A percentile compares a stretch with the other conserved stretches of the same genome.
Evolutionary conservation across 2,113 vertebrate species (phyloP).

Genomic region (Elanus axillaris): DNA sequence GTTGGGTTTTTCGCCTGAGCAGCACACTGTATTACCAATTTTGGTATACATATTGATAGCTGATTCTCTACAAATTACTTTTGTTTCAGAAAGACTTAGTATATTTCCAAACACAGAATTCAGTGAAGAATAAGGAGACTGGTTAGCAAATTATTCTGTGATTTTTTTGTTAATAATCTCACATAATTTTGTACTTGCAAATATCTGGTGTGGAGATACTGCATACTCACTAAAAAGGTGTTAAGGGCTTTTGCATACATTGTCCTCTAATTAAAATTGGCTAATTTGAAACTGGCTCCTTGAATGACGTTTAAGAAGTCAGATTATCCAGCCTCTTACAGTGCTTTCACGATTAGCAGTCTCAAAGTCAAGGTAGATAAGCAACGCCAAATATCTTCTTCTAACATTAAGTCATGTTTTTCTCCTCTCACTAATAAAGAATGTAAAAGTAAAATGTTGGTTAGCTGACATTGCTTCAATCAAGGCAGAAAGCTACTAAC

Average conservation of each 20-base stretch:
- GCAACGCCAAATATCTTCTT: not conserved
- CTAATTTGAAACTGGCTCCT: not conserved
- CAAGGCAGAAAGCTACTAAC: not conserved
- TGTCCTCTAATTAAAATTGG: not conserved
- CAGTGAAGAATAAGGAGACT: not conserved
- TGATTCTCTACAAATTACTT: not conserved
- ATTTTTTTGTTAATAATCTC: not conserved
- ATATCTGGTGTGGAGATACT: not conserved
- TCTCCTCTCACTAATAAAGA: not conserved
- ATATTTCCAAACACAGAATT: not conserved
- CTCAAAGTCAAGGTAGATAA: not conserved
- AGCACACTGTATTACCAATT: not conserved
- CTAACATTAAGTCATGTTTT: not conserved
- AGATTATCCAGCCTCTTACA: not conserved
- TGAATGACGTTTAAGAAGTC: not conserved
- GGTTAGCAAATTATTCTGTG: not conserved
- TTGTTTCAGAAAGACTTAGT: not conserved
- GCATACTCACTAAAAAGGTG: not conserved
- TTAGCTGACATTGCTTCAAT: not conserved
- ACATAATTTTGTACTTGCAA: not conserved
- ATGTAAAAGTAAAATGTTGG: not conserved
- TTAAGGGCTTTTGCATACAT: not conserved
- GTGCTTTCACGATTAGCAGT: not conserved
- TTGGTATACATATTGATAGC: not conserved
- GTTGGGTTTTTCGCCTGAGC: not conserved